These are phyloP conservation scores for Salarias fasciatus DNA, from an alignment of 2,797 vertebrate genomes.

Conservation along the genomic window DNA sequence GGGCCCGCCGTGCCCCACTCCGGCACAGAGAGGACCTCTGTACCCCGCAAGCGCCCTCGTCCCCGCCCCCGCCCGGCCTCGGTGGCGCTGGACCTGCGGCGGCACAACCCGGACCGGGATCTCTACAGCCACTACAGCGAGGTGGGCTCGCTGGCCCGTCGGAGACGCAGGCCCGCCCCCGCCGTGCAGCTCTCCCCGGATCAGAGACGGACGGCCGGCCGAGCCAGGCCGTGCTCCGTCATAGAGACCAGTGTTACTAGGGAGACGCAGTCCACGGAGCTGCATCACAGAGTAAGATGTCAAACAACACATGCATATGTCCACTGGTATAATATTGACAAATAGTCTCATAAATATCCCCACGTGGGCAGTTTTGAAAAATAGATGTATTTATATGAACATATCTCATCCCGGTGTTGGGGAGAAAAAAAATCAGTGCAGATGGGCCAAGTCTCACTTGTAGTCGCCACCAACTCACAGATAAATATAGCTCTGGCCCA, in stretches of 20 bases:
- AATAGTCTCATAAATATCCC: constrained; percentile 9
- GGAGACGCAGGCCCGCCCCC: constrained; percentile 65
- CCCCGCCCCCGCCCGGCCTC: constrained; percentile 74
- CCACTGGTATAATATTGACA: constrained; percentile 11
- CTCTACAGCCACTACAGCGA: constrained; percentile 67
- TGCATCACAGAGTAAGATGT: constrained; percentile 81
- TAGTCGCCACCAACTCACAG: constrained; percentile 54
- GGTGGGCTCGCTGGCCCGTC: constrained; percentile 68
- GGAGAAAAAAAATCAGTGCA: constrained; percentile 36
- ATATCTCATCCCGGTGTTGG: constrained; percentile 15
- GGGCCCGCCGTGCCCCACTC: constrained; percentile 57
- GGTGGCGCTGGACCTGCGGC: constrained; percentile 69
- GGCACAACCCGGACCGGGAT: constrained; percentile 67
- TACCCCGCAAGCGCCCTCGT: constrained; percentile 54
- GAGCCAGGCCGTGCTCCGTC: constrained; percentile 81
- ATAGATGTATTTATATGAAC: constrained; percentile 10
- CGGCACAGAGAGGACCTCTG: constrained; percentile 72
- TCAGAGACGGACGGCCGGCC: constrained; percentile 57
- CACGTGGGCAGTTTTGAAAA: neutral
- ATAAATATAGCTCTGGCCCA: constrained; percentile 68
- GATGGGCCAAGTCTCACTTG: constrained; percentile 41
- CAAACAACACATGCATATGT: constrained; percentile 39
- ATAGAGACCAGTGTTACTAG: constrained; percentile 78
- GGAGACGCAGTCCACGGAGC: constrained; percentile 71
- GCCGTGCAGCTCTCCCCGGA: constrained; percentile 54